These are phyloP conservation scores for Cygnus olor DNA, from an alignment of 2,797 vertebrate genomes.

Conservation along the genomic window DNA sequence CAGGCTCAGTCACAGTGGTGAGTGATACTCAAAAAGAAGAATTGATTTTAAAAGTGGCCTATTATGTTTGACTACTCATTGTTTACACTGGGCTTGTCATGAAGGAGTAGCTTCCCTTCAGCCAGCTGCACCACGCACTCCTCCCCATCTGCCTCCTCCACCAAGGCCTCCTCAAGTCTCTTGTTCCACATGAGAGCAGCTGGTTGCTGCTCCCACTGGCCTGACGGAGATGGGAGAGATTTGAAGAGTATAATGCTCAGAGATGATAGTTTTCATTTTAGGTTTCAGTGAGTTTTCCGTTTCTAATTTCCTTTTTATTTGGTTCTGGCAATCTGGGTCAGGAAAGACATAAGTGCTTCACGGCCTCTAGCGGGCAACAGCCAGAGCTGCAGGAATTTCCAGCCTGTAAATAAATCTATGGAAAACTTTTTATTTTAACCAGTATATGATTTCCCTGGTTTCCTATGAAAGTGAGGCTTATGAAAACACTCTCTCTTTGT, in stretches of 20 bases:
- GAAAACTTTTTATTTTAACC: background rate
- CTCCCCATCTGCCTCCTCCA: background rate
- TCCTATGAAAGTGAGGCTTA: background rate
- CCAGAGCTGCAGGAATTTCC: conserved; percentile 62
- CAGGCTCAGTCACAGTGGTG: background rate
- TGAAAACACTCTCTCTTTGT: background rate
- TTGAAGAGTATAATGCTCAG: background rate
- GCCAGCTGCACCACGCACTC: background rate
- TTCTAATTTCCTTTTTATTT: background rate
- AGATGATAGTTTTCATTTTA: background rate
- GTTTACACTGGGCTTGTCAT: background rate
- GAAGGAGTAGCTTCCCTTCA: background rate
- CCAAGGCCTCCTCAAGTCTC: background rate
- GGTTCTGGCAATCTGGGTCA: background rate
- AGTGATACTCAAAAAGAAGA: background rate
- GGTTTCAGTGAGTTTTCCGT: background rate
- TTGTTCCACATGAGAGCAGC: background rate
- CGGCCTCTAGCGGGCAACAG: conserved; percentile 76
- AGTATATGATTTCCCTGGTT: background rate
- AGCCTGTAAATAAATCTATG: background rate
- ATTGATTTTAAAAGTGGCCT: background rate
- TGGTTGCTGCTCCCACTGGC: background rate
- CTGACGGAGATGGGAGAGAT: background rate
- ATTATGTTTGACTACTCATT: background rate
- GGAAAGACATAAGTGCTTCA: conserved; percentile 68